Evolutionary conservation across 2,113 vertebrate genomes (phyloP).

Genomic region (Solea senegalensis): DNA sequence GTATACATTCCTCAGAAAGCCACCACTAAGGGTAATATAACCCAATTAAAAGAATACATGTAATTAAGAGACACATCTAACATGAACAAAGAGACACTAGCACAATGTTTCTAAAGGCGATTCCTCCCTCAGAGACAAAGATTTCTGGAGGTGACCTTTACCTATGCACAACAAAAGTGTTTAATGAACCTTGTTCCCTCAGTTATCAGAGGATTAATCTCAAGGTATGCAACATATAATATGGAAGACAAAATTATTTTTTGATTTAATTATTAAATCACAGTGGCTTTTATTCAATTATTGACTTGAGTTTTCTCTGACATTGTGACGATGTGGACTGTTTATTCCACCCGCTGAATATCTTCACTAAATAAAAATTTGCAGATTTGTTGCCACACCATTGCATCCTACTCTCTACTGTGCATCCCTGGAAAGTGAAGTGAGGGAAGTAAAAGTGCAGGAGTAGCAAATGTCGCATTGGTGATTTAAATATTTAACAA

Average conservation of each 20-base stretch:
- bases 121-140: slow-evolving; percentile 8
- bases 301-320: neutral
- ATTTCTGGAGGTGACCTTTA: slow-evolving; percentile 23
- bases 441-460: too few relatives aligned
- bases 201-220: slow-evolving; percentile 23
- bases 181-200: too few relatives aligned
- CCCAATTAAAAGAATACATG: too few relatives aligned
- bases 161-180: neutral
- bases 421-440: too few relatives aligned
- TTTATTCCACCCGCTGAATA: neutral
- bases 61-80: neutral
- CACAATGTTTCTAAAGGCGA: slow-evolving; percentile 8
- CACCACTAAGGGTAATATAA: too few relatives aligned
- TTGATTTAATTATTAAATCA: slow-evolving; percentile 55
- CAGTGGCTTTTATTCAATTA: slow-evolving; percentile 16
- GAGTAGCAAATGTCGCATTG: too few relatives aligned
- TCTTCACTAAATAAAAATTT: neutral
- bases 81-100: neutral
- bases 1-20: too few relatives aligned
- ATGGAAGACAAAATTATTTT: slow-evolving; percentile 42
- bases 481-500: too few relatives aligned
- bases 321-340: neutral
- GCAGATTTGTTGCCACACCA: too few relatives aligned
- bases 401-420: too few relatives aligned
- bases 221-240: slow-evolving; percentile 22